Percentiles rank a stretch among this genome's conserved stretches.
Evolutionary conservation across 92 coral and sea anemone species (phyloP).

Genomic region (Montipora capitata): DNA sequence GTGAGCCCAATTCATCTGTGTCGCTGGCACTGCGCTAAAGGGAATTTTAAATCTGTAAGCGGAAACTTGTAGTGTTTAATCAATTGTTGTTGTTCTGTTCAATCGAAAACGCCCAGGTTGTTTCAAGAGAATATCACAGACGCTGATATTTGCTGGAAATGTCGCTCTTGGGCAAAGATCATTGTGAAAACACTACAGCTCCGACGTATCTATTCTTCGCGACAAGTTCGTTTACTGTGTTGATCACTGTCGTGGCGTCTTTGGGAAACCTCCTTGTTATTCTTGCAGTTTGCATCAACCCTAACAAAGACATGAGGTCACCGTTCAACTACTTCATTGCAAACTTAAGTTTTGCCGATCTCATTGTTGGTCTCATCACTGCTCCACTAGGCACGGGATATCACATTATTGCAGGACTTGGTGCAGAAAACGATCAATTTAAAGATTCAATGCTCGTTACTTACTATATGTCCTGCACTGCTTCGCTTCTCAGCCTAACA

Average conservation of each 20-base stretch:
- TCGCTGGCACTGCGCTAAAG: no score
- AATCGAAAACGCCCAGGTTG: no score
- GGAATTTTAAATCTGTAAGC: no score
- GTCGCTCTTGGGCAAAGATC: constrained; percentile 59
- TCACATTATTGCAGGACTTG: constrained; percentile 80
- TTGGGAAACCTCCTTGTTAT: constrained; percentile 86
- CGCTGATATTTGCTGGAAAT: neutral
- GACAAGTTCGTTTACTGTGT: constrained; percentile 75
- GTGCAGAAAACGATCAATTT: neutral
- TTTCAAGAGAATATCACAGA: no score
- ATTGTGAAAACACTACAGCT: constrained; percentile 67
- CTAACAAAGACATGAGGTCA: constrained; percentile 81
- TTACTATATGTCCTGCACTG: constrained; percentile 82
- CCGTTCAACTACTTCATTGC: constrained; percentile 87
- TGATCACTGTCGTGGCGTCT: constrained; percentile 69
- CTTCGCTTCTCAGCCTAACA: constrained; percentile 81
- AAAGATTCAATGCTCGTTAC: constrained; percentile 55
- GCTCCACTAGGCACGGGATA: constrained; percentile 77
- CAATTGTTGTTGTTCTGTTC: no score
- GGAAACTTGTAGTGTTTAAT: no score
- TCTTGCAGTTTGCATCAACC: constrained; percentile 82
- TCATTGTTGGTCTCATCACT: constrained; percentile 82
- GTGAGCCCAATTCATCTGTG: no score
- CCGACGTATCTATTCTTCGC: constrained; percentile 79
- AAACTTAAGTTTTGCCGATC: constrained; percentile 90